Evolutionary conservation across 2,888 invertebrate genomes (phyloP).

Genomic region (Chymomyza procnemis): DNA sequence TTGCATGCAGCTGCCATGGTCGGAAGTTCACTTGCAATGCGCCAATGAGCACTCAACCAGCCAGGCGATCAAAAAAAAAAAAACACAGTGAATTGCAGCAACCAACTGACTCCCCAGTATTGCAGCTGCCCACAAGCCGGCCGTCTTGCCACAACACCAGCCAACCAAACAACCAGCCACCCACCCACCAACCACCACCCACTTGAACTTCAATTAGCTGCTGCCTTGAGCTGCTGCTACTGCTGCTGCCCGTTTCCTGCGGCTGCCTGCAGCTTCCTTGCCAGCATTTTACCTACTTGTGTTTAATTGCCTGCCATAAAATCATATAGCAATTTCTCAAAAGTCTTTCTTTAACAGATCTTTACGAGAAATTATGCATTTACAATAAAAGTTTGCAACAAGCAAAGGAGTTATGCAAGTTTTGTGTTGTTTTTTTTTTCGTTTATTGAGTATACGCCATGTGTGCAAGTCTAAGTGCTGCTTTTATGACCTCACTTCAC

Average conservation of each 20-base stretch:
- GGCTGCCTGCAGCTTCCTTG: too few species aligned
- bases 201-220: conserved; percentile 43
- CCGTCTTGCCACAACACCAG: neutral
- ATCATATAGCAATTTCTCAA: conserved; percentile 30
- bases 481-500: conserved; percentile 49
- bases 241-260: neutral
- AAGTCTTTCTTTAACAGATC: conserved; percentile 26
- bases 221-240: neutral
- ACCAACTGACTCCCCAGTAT: neutral
- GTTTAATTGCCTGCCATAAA: conserved; percentile 46
- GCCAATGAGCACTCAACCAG: neutral
- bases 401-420: neutral
- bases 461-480: conserved; percentile 23
- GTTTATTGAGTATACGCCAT: neutral
- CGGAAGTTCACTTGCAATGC: neutral
- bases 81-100: neutral
- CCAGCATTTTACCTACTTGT: conserved; percentile 8
- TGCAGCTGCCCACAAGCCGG: neutral
- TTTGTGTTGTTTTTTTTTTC: too few species aligned
- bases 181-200: neutral
- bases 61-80: neutral
- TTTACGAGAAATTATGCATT: conserved; percentile 4
- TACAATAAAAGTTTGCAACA: neutral
- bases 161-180: too few species aligned
- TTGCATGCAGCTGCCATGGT: neutral